Evolutionary conservation across 2,113 vertebrate species (phyloP), one percentile per base, ranked within the genome.

Genomic region (Tyrannus savana): DNA sequence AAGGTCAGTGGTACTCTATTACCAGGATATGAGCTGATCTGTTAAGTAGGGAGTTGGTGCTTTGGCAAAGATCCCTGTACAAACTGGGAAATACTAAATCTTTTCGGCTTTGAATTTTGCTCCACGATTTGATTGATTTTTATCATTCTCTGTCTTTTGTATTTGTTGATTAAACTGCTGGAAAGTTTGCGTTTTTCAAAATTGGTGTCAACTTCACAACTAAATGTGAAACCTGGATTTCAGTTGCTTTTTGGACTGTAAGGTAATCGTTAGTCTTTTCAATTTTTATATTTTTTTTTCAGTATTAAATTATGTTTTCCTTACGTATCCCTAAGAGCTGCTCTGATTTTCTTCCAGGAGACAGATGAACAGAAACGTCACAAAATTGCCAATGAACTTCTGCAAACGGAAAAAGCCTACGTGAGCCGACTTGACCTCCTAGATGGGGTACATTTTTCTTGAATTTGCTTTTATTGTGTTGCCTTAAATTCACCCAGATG

Each of bases 361-460:
- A 99, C 99, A 49, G 98, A 99, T 18, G 99, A 99, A 53, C 98
- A 99, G 97, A 99, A 99, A 97, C 98, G 99, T 71, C 98, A 99
- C 91, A 99, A 99, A 92, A 99, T 99, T 91, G 99, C 99, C 93
- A 99, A 89, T 60, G 99, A 99, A 96, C 99, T 99, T 92, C 96
- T 99, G 93, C 98, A 99, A 71, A 99, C 99, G 18, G 99, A 99
- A 97, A 99, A 99, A 97, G 99, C 99, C 55, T 99, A 99, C 0
- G 99, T 99, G 33, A 97, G 98, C 37, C 96, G 99, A 62, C 98
- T 99, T 27, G 98, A 99, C 96, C 98, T 99, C 89, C 98, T 99
- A 52, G 97, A 98, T 76, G 95, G 98, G 97, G 98, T 98, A 98
- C 50, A 2, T 72, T 95, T 94, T 86, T 37, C 35, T 87, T 84